A percentile compares a stretch with the other conserved stretches of the same genome.
These are phyloP conservation scores for Zaprionus davidi DNA, from an alignment of 1,140 invertebrate genomes.

Conservation along the genomic window DNA sequence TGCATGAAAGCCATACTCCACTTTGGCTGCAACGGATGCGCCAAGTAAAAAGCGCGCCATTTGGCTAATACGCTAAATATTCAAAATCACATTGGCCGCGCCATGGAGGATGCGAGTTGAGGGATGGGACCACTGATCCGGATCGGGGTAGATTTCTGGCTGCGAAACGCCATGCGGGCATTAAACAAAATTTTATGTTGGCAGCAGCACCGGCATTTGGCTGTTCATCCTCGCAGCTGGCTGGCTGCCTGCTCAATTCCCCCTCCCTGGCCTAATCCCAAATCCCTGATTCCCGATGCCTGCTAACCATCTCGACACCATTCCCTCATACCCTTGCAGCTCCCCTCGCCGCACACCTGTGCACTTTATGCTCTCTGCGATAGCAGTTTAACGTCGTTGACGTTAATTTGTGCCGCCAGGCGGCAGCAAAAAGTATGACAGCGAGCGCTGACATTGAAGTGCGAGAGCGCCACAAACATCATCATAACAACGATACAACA, in stretches of 20 bases:
- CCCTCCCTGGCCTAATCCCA: conserved; percentile 6
- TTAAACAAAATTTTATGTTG: conserved; percentile 73
- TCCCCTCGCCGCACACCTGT: conserved; percentile 21
- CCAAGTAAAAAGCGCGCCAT: conserved; percentile 78
- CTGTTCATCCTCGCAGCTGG: conserved; percentile 13
- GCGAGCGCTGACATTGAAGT: conserved; percentile 43
- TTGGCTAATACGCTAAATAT: conserved; percentile 83
- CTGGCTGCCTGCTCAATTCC: conserved; percentile 21
- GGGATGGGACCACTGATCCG: conserved; percentile 3
- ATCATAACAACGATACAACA: conserved; percentile 47
- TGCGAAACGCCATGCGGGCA: conserved; percentile 33
- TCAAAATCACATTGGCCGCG: conserved; percentile 73
- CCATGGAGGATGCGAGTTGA: conserved; percentile 1
- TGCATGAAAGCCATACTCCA: conserved; percentile 45
- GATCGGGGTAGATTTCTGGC: conserved; percentile 15
- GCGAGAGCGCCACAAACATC: conserved; percentile 47
- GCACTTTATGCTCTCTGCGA: conserved; percentile 59
- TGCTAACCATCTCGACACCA: no score
- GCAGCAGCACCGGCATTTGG: conserved; percentile 39
- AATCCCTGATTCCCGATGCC: conserved; percentile 7
- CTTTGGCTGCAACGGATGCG: conserved; percentile 70
- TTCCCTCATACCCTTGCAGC: neutral
- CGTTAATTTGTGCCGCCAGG: conserved; percentile 71
- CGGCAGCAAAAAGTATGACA: conserved; percentile 40
- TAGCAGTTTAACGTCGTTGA: conserved; percentile 75